Percentiles rank a stretch among this genome's conserved stretches.
Conservation (phyloP, 2,113 vertebrate genomes). For the Felis catus region F.catus_Fca126_mat1.0 CM031419.1:64392501-64393000, state of each 20-base stretch:
- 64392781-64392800: slow-evolving; percentile 71
- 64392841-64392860: slow-evolving; percentile 70
- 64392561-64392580: not conserved
- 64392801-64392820: slow-evolving; percentile 60
- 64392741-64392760: slow-evolving; percentile 54
- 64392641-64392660: slow-evolving; percentile 30
- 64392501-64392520: no score
- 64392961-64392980: not conserved
- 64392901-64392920: slow-evolving; percentile 52
- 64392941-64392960: not conserved
- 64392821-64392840: slow-evolving; percentile 51
- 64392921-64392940: slow-evolving; percentile 40
- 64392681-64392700: slow-evolving; percentile 39
- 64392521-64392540: no score
- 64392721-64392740: not conserved
- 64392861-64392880: slow-evolving; percentile 47
- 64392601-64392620: not conserved
- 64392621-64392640: not conserved
- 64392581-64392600: not conserved
- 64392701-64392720: slow-evolving; percentile 26
- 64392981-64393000: not conserved
- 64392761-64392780: slow-evolving; percentile 65
- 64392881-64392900: slow-evolving; percentile 65
- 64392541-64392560: no score
- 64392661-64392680: not conserved